Base-by-base conservation (phyloP, 2,797 vertebrate species). In the Neosilurus mollespiculum region DNA sequence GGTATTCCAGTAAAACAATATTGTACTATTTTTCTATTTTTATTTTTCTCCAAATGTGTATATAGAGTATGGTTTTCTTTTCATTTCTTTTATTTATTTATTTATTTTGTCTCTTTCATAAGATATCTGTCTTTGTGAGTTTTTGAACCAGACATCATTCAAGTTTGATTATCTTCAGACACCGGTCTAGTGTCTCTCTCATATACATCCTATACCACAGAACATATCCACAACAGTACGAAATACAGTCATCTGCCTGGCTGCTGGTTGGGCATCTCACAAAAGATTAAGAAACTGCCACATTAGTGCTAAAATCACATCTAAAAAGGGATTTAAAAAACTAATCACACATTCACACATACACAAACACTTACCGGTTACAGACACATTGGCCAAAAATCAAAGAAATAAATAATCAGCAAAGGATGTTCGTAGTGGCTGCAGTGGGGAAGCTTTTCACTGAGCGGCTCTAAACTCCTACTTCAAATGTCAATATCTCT, bases 401-500 rank as follows among this genome's bases (percentile, higher is more conserved):
- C 54, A 54, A 54, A 54, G n/a, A 69, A 69, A 69, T 65, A 85
- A 56, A 72, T 81, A 65, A 75, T 81, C 34, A 66, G 83, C 43
- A 72, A 49, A 80, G 34, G 20, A 59, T 20, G 22, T 76, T 76
- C 12, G 22, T 76, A 59, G 9, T 61, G 30, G 2, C 56, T 56
- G n/a, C 56, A 22, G 56, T n/a, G 30, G 73, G 73, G 18, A 61
- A 43, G 20, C 9, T 61, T 69, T 85, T 82, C n/a, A 88, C 54
- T 83, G 72, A 78, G 58, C 75, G 49, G 30, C 37, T 76, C 79
- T 83, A 72, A 81, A 73, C 62, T 72, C 58, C 70, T 82, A 84
- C 75, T 26, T 64, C 26, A 78, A 75, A 34, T 49, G 64, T 87
- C 78, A 26, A 85, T 82, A 85, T 53, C 82, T 80, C 56, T 61